phyloP scores from a whole-genome alignment of 2,797 vertebrate species.

The Parotocinclus haroldoi region DNA sequence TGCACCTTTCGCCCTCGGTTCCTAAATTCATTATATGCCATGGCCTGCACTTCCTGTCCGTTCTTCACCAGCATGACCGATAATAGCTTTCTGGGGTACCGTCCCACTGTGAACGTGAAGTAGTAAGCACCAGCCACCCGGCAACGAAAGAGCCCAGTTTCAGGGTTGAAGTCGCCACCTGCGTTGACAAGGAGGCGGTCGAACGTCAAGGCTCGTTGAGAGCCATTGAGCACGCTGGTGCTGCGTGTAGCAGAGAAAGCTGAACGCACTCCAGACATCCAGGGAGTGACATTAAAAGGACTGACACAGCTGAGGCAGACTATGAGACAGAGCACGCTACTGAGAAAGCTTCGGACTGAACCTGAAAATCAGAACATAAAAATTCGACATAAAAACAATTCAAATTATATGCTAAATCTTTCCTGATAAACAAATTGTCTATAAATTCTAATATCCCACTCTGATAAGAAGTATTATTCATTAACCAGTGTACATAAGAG shows the following conservation, averaged over 20 bases:
- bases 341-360: conserved; percentile 49
- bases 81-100: conserved; percentile 74
- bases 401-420: too few relatives aligned
- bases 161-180: conserved; percentile 73
- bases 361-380: conserved; percentile 14
- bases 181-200: conserved; percentile 72
- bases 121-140: conserved; percentile 72
- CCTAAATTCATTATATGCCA: conserved; percentile 71
- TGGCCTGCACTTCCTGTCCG: conserved; percentile 73
- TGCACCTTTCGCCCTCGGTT: conserved; percentile 73
- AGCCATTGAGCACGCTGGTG: conserved; percentile 67
- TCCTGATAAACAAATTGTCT: too few relatives aligned
- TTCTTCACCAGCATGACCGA: conserved; percentile 79
- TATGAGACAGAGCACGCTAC: conserved; percentile 50
- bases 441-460: too few relatives aligned
- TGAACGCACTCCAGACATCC: conserved; percentile 55
- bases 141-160: conserved; percentile 71
- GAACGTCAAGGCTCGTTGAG: conserved; percentile 69
- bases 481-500: too few relatives aligned
- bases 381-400: conserved; percentile 29
- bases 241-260: conserved; percentile 76
- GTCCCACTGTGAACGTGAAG: conserved; percentile 75
- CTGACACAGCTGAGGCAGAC: conserved; percentile 46
- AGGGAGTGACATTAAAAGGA: conserved; percentile 50
- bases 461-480: too few relatives aligned